Conservation (phyloP, 2,888 invertebrate species). For the Nemotelus pantherinus region DNA sequence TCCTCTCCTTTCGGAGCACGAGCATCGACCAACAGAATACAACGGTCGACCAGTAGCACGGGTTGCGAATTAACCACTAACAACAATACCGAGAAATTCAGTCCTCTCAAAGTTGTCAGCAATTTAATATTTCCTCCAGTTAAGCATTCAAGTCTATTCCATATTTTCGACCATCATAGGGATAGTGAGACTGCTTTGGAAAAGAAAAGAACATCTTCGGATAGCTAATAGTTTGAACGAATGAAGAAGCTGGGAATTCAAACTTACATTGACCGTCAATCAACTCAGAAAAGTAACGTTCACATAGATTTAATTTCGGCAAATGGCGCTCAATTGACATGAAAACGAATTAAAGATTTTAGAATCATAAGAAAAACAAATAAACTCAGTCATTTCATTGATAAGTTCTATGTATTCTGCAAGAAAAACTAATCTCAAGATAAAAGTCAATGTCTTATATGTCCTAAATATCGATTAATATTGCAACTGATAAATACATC, state of each 20-base stretch:
- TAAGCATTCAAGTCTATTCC: constrained; percentile 64
- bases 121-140: constrained; percentile 63
- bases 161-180: constrained; percentile 55
- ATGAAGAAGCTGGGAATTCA: not conserved
- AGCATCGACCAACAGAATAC: constrained; percentile 49
- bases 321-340: too few species aligned
- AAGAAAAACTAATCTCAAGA: too few species aligned
- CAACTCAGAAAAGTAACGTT: not conserved
- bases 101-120: constrained; percentile 65
- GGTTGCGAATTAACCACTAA: constrained; percentile 51
- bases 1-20: constrained; percentile 51
- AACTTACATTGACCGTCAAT: not conserved
- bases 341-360: too few species aligned
- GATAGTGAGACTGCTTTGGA: constrained; percentile 2
- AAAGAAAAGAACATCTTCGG: constrained; percentile 40
- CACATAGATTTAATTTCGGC: not conserved
- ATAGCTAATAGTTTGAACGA: constrained; percentile 33
- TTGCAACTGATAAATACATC: too few species aligned
- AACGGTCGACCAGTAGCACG: constrained; percentile 52
- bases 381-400: too few species aligned
- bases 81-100: constrained; percentile 59
- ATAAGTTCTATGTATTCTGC: too few species aligned
- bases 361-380: too few species aligned
- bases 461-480: too few species aligned
- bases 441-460: too few species aligned